Base-by-base conservation (phyloP, 2,797 vertebrate species). In the Anas bernieri region DNA sequence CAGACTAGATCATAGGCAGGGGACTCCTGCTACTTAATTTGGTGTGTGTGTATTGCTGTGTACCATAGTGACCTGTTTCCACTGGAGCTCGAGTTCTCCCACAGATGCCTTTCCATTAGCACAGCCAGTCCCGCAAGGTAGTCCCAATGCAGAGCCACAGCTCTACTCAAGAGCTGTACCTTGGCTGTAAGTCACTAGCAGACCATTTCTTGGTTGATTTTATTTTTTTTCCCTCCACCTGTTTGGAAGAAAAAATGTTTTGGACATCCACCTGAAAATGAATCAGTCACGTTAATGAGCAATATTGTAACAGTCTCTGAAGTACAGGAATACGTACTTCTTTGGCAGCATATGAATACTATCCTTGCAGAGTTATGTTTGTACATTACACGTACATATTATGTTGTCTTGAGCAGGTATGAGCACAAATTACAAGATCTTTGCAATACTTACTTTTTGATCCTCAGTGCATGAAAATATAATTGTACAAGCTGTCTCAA, bases 21-120 rank as follows among this genome's bases (percentile, higher is more conserved):
- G 94, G 87, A 93, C 88, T 95, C 94, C 93, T 79, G 67, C 59
- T 88, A 48, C 95, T 94, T 96, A 92, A 95, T 94, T 94, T 96
- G 94, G 95, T 86, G 48, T 83, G 77, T 94, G 90, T 94, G 39
- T 94, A 74, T 94, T 94, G 85, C 95, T 90, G 91, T 88, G 95
- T 76, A 86, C 67, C 90, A 91, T 92, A 94, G 93, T 82, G 95
- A 96, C 90, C 83, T 28, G 69, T 82, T 94, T 94, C 90, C 94
- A 91, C 74, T 90, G 64, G 37, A 79, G 77, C 94, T 88, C 4
- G 1, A 66, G 66, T 81, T 93, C 62, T 95, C 66, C 73, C 76
- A 88, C 83, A 81, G 77, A 81, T 69, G 82, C 79, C 79, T 88
- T 78, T 46, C 73, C 50, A 54, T 69, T 46, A 83, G 83, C 77